Evolutionary conservation across 53 echinoderm and acorn worm species (phyloP), one percentile per base, ranked within the genome.

Genomic region (Mesocentrotus franciscanus): DNA sequence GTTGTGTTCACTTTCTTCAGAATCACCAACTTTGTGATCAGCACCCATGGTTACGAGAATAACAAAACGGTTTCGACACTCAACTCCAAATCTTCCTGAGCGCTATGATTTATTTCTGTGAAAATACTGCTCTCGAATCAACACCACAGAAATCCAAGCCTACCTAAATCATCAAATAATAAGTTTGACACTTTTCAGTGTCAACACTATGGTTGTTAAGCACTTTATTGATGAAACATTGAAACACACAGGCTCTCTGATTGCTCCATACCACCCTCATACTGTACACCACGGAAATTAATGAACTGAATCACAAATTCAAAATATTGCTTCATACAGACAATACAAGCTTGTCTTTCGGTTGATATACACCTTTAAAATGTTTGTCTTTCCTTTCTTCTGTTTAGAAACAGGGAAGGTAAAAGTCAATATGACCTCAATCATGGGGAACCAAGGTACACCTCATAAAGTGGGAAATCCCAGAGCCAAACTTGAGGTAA

Each of bases 391-490:
- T 29, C 10, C 32, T 74, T 74, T 74, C 32, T 81, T 18, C 18
- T 81, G 42, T 81, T 42, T 81, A 18, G 36, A 42, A 39, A 81
- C 16, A 35, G 36, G 81, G 81, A 39, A 39, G 81, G 81, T 81
- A 76, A 8, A 42, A 39, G 36, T 42, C 36, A 81, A 81, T 22
- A 81, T 42, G 20, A 81, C 81, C 81, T 36, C 17, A 17, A 81
- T 81, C 0, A 8, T 39, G 6, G 42, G 6, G 42, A 15, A 81
- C 81, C 42, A 81, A 42, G 33, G 81, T 81, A 81, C 81, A 42
- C 14, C 29, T 30, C 74, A 81, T 39, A 81, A 42, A 81, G 20
- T 81, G 81, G 81, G 81, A 81, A 81, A 81, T 8, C 81, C 81
- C 81, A 42, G 81, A 36, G 81, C 18, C 22, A 81, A 22, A 39